Base-by-base conservation (phyloP, 2,113 vertebrate genomes). In the Raja brachyura region DNA sequence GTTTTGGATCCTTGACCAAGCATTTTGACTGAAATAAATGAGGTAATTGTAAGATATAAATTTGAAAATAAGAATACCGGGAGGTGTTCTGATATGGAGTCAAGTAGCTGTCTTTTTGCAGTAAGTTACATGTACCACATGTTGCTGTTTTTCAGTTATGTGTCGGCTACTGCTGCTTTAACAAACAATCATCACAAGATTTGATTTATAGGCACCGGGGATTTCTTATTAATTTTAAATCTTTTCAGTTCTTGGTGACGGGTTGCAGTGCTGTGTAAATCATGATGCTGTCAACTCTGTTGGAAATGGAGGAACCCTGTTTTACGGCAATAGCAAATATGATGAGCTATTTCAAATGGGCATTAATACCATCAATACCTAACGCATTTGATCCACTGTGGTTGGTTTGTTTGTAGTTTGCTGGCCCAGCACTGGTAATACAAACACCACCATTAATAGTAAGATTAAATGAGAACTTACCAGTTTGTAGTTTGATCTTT, bases 321-420 rank as follows among this genome's bases (percentile, higher is more conserved):
- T 92, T 33, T 92, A 92, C 48, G 70, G 66, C 25, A 74, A 9
- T 48, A 2, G 90, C 48, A 63, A 63, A 68, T 92, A 48, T 92
- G 18, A 92, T 73, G 48, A 73, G 39, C 68, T 39, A 73, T 92
- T 92, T 73, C 33, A 92, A 92, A 92, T 92, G 90, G 90, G 68
- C 66, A 73, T 70, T 54, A 63, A 31, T 8, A 20, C 61, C 59
- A 88, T 88, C 25, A 88, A 88, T 88, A 88, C 18, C 16, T 88
- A 88, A 88, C 63, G 83, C 28, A 86, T 63, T 86, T 63, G 59
- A 63, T n/a, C 39, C 39, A 59, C 28, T 56, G 18, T 63, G 39
- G 39, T 63, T 86, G 56, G 5, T 88, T 16, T 31, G 31, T 59
- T 83, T 59, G 22, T 83, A 28, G 59, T 48, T 48, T 48, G 39